Evolutionary conservation across 2,888 invertebrate genomes (phyloP).

Genomic region (Calliopum simillimum): DNA sequence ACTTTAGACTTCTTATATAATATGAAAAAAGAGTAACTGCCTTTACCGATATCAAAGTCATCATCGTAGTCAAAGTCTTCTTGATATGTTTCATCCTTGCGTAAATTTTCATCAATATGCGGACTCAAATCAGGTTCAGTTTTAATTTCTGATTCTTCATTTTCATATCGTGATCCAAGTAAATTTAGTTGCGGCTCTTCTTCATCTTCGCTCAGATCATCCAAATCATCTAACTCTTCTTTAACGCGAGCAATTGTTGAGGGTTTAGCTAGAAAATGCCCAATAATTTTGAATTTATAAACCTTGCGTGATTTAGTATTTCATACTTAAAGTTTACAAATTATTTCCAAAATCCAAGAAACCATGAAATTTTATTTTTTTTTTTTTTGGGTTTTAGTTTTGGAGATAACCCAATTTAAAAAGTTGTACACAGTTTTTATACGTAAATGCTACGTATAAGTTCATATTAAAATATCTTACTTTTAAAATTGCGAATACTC

Average conservation of each 20-base stretch:
- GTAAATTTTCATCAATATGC: not conserved
- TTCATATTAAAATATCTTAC: no score
- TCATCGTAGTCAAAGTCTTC: slow-evolving; percentile 42
- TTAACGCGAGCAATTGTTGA: slow-evolving; percentile 10
- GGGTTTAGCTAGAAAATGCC: not conserved
- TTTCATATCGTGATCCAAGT: slow-evolving; percentile 38
- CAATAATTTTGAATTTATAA: no score
- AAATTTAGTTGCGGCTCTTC: slow-evolving; percentile 39
- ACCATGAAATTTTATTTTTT: no score
- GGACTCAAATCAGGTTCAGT: slow-evolving; percentile 42
- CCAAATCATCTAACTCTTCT: slow-evolving; percentile 15
- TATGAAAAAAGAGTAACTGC: not conserved
- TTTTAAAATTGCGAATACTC: no score
- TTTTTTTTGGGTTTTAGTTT: no score
- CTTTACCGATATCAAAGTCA: slow-evolving; percentile 26
- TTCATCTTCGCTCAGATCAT: slow-evolving; percentile 41
- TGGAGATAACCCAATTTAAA: no score
- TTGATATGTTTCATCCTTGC: slow-evolving; percentile 41
- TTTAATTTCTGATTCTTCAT: slow-evolving; percentile 40
- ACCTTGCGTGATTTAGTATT: not conserved
- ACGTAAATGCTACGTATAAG: no score
- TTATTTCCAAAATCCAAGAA: no score
- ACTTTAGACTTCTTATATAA: not conserved
- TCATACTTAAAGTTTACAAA: slow-evolving; percentile 8
- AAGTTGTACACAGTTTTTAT: no score